Evolutionary conservation across 2,888 invertebrate species (phyloP).

Genomic region (Phengaris alcon): DNA sequence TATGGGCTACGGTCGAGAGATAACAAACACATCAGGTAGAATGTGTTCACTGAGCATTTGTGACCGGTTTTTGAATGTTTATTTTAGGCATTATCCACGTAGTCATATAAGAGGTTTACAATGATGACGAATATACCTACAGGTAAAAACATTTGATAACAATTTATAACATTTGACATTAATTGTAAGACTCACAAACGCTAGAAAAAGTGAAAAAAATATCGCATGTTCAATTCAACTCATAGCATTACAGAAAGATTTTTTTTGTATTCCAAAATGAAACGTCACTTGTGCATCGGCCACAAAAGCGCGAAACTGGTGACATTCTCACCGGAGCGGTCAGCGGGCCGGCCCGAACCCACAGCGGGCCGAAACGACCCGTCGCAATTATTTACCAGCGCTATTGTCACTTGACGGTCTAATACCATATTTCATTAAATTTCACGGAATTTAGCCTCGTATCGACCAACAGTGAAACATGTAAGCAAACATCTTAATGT

Average conservation of each 20-base stretch:
- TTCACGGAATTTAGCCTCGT: slow-evolving; percentile 69
- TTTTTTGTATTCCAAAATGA: slow-evolving; percentile 11
- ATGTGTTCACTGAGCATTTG: slow-evolving; percentile 11
- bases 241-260: not conserved
- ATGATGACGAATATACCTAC: not conserved
- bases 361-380: slow-evolving; percentile 45
- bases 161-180: slow-evolving; percentile 13
- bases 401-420: slow-evolving; percentile 54
- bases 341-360: slow-evolving; percentile 56
- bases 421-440: slow-evolving; percentile 64
- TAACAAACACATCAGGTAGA: slow-evolving; percentile 7
- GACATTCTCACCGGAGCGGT: slow-evolving; percentile 56
- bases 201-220: not conserved
- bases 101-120: not conserved
- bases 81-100: not conserved
- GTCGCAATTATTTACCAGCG: slow-evolving; percentile 53
- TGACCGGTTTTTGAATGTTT: not conserved
- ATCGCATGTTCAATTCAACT: slow-evolving; percentile 1
- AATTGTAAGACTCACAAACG: not conserved
- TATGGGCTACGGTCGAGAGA: not conserved
- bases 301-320: not conserved
- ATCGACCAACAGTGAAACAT: slow-evolving; percentile 69
- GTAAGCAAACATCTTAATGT: slow-evolving; percentile 80
- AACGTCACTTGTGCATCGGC: slow-evolving; percentile 13
- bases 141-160: slow-evolving; percentile 12